A percentile compares a stretch with the other conserved stretches of the same genome.
Evolutionary conservation across 2,797 vertebrate species (phyloP).

Genomic region (Hippopotamyrus pictus): DNA sequence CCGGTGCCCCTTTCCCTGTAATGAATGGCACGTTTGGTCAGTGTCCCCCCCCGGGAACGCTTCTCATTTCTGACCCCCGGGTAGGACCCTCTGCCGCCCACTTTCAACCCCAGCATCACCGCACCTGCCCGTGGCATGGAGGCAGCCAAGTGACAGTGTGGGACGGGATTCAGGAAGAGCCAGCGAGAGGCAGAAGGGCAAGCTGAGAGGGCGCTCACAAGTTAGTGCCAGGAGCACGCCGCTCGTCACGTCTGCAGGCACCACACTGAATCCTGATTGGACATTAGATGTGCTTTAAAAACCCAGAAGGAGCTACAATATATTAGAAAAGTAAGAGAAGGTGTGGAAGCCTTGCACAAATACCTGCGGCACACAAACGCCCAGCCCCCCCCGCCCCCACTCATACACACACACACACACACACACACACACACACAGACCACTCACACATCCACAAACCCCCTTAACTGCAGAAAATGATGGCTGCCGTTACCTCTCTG

Average conservation of each 20-base stretch:
- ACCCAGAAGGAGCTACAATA: background rate
- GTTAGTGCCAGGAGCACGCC: background rate
- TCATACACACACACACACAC: background rate
- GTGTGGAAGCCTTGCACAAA: background rate
- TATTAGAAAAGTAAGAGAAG: background rate
- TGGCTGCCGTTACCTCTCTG: conserved; percentile 30
- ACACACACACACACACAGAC: background rate
- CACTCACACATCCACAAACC: background rate
- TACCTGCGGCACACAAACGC: background rate
- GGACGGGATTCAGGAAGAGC: background rate
- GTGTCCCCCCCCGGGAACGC: background rate
- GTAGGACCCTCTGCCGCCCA: background rate
- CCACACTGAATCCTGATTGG: background rate
- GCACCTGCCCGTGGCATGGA: background rate
- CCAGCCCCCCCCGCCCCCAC: background rate
- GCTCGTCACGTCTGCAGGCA: background rate
- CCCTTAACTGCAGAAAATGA: conserved; percentile 10
- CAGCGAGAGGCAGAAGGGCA: background rate
- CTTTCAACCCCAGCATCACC: background rate
- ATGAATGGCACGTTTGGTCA: background rate
- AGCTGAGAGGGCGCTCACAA: background rate
- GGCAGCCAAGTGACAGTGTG: background rate
- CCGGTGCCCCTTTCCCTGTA: background rate
- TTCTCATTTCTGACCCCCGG: background rate
- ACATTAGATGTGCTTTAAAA: background rate